Base-by-base conservation (phyloP, 2,797 vertebrate species). In the Scomberomorus guttatus region DNA sequence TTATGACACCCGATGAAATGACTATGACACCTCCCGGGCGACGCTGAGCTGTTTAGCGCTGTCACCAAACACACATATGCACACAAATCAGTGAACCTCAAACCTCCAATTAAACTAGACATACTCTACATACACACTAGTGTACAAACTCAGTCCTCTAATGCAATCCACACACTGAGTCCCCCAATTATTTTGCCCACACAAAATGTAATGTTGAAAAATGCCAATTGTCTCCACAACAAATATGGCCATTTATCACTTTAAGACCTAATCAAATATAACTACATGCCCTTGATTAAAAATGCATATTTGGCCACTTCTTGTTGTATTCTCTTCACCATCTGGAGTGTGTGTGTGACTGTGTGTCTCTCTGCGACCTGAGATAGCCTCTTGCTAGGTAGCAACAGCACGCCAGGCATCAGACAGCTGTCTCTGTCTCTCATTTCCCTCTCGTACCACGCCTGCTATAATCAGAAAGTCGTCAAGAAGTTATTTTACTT, bases 351-450 rank as follows among this genome's bases (percentile, higher is more conserved):
- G 78, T 32, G 56, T 52, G 66, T 56, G 75, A 27, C 46, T 3
- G 44, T 55, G 65, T 3, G 24, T 37, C 39, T 73, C 64, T 42
- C 58, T 13, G 42, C 78, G 88, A 75, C 77, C 82, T 74, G 44
- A 85, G 81, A 60, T 79, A 84, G 54, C 79, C 74, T 78, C 76
- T 70, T 58, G 20, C 52, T 80, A 81, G 86, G 77, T 74, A 76
- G 75, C 42, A 69, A 74, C 65, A 69, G 67, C 84, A 68, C 61
- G 72, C 79, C 66, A 22, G 70, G 52, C 56, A 7, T 50, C 2
- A 37, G 77, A 50, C 86, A 90, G 86, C 85, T 86, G 88, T 79
- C 78, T 50, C 72, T 29, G 73, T 79, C 82, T 76, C 54, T 87
- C 73, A 70, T 66, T 27, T 51, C 54, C 64, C 72, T 58, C 32